Conservation (phyloP, 1,140 invertebrate genomes). For the Pseudobourletiella spinata region DNA sequence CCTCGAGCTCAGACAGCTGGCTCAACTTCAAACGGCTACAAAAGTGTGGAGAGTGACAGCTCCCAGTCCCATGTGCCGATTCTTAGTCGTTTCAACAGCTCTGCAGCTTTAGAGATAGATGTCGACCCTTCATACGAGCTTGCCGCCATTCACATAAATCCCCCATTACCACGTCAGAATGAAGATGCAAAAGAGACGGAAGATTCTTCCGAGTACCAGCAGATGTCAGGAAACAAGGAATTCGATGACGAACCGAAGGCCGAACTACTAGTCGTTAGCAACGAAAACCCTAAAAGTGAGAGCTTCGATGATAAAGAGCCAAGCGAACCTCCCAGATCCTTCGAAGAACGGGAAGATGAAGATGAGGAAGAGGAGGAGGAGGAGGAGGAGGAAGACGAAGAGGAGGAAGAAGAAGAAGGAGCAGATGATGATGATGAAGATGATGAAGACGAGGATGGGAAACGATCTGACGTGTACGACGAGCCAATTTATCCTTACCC, state of each 20-base stretch:
- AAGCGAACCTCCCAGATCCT: no score
- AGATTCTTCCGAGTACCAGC: no score
- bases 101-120: background rate
- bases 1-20: background rate
- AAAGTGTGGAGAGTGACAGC: slow-evolving; percentile 7
- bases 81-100: background rate
- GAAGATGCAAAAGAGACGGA: background rate
- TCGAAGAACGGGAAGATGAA: no score
- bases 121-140: background rate
- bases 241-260: background rate
- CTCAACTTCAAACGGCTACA: slow-evolving; percentile 2
- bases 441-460: background rate
- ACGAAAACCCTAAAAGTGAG: background rate
- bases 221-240: background rate
- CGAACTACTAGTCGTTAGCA: background rate
- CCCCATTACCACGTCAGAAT: background rate
- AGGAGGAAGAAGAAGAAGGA: background rate
- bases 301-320: slow-evolving; percentile 1
- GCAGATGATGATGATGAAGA: slow-evolving; percentile 2
- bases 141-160: background rate
- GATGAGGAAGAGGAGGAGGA: background rate
- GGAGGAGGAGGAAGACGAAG: background rate
- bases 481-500: slow-evolving; percentile 6
- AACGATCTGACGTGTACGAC: background rate
- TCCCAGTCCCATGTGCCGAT: background rate